Base-by-base conservation (phyloP, 2,888 invertebrate genomes). In the Hoplodrina blanda region DNA sequence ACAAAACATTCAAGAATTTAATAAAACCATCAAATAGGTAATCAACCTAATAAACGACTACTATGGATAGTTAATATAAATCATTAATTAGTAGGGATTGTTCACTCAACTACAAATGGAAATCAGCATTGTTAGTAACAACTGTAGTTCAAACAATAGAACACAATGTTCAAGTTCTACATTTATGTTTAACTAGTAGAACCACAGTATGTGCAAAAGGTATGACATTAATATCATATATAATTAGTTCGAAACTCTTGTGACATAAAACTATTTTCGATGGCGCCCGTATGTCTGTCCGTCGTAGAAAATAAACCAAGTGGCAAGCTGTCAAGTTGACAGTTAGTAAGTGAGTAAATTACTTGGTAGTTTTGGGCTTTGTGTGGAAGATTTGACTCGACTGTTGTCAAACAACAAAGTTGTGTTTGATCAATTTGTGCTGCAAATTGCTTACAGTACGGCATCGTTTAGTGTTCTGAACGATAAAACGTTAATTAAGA, bases 291-390 rank as follows among this genome's bases (percentile, higher is more conserved):
- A 69, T 65, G 74, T 70, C 81, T 68, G 77, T 77, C 80, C 78
- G 64, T 44, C 30, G 25, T 37, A 46, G 69, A 67, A 82, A 88
- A 88, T 86, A 84, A 87, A 83, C 85, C 76, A 82, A 87, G 85
- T 81, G 79, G 79, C 83, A 84, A 85, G 82, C 80, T 85, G 84
- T 80, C 81, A 80, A 73, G 70, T 78, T 81, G 82, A 85, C 84
- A 81, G 78, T 81, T 73, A 60, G 53, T 62, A 68, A 81, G 67
- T 62, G 73, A 78, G 78, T 81, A 74, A 84, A 80, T 84, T 84
- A 83, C 77, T 83, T 76, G 69, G 66, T 67, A 83, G 85, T 80
- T 82, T 68, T 11, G 46, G 46, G 17, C 46, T 46, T 46, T 46
- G 46, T 46, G 11, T 56, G 53, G 41, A 17, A 69, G 67, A 75